A percentile compares a stretch with the other conserved stretches of the same genome.
Conservation (phyloP, 2,888 invertebrate genomes). For the Melanophora roralis region DNA sequence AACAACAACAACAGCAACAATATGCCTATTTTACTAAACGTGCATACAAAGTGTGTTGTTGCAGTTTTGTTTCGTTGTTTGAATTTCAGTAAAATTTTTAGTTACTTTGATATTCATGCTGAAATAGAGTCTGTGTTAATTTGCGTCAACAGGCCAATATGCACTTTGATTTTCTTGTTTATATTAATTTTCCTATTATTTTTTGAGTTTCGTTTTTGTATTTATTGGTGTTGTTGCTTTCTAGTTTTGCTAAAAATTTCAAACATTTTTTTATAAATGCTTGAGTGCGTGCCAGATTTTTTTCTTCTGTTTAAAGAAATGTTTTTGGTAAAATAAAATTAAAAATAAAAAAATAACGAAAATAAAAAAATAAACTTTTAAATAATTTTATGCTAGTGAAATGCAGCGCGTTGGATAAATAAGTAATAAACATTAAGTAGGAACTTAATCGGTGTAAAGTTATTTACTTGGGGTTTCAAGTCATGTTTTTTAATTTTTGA, state of each 20-base stretch:
- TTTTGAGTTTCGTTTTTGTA: slow-evolving; percentile 14
- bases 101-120: slow-evolving; percentile 53
- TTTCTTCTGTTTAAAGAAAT: not conserved
- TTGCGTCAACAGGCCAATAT: slow-evolving; percentile 76
- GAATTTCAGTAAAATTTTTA: slow-evolving; percentile 42
- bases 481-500: too few species aligned
- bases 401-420: too few species aligned
- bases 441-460: too few species aligned
- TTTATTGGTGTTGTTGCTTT: slow-evolving; percentile 25
- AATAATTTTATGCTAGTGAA: slow-evolving; percentile 54
- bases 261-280: slow-evolving; percentile 43
- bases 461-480: too few species aligned
- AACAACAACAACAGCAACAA: not conserved
- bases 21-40: slow-evolving; percentile 15
- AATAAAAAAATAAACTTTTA: slow-evolving; percentile 15
- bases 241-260: slow-evolving; percentile 44
- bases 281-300: slow-evolving; percentile 51
- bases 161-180: slow-evolving; percentile 64
- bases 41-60: not conserved
- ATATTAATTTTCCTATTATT: slow-evolving; percentile 50
- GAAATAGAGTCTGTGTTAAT: slow-evolving; percentile 73
- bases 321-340: too few species aligned
- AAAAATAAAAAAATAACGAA: too few species aligned
- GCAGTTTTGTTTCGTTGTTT: slow-evolving; percentile 10
- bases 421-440: too few species aligned